Percentiles rank a stretch among this genome's conserved stretches.
These are phyloP conservation scores for Xerus rutilus DNA, from an alignment of 2,797 vertebrate species.

Conservation along the genomic window DNA sequence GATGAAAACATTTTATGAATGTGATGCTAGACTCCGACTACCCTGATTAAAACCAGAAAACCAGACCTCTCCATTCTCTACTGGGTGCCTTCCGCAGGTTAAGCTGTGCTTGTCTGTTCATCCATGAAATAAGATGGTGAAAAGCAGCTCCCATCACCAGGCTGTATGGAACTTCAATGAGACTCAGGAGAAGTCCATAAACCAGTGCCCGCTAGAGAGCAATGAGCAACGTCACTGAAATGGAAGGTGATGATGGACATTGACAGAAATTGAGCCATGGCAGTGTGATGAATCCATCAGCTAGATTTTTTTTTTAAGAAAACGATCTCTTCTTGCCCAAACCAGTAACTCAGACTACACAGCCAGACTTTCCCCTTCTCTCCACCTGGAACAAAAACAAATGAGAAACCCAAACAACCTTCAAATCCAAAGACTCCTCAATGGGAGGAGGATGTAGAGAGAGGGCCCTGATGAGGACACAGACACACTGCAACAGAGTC, in stretches of 20 bases:
- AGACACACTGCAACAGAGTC: rapidly evolving
- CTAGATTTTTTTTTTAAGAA: not conserved
- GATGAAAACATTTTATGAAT: not conserved
- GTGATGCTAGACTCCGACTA: not conserved
- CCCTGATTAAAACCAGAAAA: not conserved
- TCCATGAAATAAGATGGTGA: not conserved
- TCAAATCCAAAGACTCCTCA: not conserved
- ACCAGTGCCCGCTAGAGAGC: not conserved
- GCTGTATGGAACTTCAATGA: not conserved
- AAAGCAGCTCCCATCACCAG: not conserved
- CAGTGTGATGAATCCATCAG: not conserved
- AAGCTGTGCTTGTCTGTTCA: not conserved
- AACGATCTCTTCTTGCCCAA: not conserved
- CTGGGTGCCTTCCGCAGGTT: not conserved
- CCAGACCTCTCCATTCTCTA: not conserved
- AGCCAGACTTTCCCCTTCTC: not conserved
- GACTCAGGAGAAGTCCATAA: not conserved
- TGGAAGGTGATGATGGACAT: not conserved
- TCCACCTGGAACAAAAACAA: not conserved
- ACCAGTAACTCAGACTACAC: not conserved
- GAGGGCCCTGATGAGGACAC: no score
- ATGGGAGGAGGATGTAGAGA: not conserved
- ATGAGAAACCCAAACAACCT: not conserved
- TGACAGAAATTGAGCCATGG: not conserved
- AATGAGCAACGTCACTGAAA: not conserved